Base-by-base conservation (phyloP, 1,140 invertebrate genomes). In the Scaptomyza montana region DNA sequence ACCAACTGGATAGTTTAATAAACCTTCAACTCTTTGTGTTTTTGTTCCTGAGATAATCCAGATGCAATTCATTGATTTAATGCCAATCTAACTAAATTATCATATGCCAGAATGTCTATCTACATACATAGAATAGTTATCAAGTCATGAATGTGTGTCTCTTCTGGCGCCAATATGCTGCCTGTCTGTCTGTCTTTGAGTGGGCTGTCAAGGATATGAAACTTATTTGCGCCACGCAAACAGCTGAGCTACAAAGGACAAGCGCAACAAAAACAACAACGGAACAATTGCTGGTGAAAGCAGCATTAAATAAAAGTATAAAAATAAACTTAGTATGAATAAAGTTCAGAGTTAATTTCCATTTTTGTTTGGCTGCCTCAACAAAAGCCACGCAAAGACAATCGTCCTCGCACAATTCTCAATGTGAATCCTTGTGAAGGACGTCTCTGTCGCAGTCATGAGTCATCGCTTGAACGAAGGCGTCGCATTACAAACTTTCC, bases 191-290 rank as follows among this genome's bases (percentile, higher is more conserved):
- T 47, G 21, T 25, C 47, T 39, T 49, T 16, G 53, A 10, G 6
- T 36, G 45, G n/a, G 19, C 49, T n/a, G 59, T 33, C 54, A 57
- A 62, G 71, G 71, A 74, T 76, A 66, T 75, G 12, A 70, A 63
- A 71, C 71, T 43, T 84, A 79, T 78, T 84, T 76, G 80, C 49
- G 66, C 59, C 76, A 82, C 66, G 80, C 81, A 68, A 81, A 87
- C 82, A 86, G 78, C 82, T 87, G 81, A 65, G 81, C 12, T n/a
- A 12, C 39, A 78, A 80, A 74, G 66, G 68, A 77, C 63, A 71
- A 25, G 2, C 54, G 50, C 21, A 21, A 56, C 54, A 54, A 55
- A 54, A 59, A 43, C 6, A 49, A 36, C 5, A 50, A 53, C 47
- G 50, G 60, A 55, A 74, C 80, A 79, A 79, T 79, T 73, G 80